Evolutionary conservation across 2,113 vertebrate species (phyloP).

Genomic region (Chunga burmeisteri): DNA sequence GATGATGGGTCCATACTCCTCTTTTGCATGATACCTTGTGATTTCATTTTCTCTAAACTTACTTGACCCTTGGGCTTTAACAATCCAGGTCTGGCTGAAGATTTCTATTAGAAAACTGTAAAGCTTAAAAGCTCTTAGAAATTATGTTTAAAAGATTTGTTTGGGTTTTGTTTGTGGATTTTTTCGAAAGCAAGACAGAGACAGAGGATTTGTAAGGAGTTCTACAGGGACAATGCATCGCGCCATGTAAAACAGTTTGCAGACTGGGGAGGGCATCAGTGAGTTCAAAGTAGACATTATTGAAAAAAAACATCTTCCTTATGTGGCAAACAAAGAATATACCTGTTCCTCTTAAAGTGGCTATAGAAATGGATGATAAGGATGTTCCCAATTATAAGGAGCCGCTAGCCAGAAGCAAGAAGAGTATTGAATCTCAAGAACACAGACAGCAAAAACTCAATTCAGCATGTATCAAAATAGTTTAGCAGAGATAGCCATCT

Average conservation of each 20-base stretch:
- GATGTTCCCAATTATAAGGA: neutral
- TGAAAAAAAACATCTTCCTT: neutral
- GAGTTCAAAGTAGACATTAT: neutral
- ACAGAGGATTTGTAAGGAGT: neutral
- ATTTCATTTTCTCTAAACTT: neutral
- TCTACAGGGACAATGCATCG: fast-evolving
- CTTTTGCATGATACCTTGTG: fast-evolving
- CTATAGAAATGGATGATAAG: neutral
- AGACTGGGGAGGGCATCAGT: neutral
- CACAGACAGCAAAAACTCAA: fast-evolving
- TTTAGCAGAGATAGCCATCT: neutral
- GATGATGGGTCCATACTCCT: neutral
- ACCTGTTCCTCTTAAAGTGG: neutral
- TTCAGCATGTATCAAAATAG: neutral
- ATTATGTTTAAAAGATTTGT: neutral
- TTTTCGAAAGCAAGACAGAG: neutral
- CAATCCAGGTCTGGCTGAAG: neutral
- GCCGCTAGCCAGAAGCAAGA: neutral
- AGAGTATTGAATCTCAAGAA: neutral
- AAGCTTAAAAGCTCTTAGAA: neutral
- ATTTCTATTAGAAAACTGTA: neutral
- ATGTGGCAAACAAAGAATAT: neutral
- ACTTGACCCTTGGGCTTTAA: neutral
- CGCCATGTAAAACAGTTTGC: neutral
- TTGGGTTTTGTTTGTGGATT: too few species aligned